These are phyloP conservation scores for Limnephilus rhombicus DNA, from an alignment of 2,888 invertebrate species.

Conservation along the genomic window DNA sequence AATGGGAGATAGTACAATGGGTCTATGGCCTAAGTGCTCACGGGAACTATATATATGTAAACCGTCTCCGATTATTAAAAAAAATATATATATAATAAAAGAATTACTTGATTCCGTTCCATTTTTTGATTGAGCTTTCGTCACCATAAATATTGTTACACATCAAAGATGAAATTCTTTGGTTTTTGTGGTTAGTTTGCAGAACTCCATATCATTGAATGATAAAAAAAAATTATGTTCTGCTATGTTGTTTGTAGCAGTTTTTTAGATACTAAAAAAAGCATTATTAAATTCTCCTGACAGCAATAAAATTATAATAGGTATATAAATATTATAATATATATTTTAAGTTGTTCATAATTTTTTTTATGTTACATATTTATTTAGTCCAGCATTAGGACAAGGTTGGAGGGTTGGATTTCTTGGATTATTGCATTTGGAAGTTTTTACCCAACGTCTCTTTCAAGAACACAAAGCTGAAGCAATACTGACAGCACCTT, in stretches of 20 bases:
- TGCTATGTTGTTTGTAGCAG: neutral
- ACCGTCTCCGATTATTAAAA: too few species aligned
- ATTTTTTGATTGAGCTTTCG: neutral
- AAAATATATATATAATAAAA: too few species aligned
- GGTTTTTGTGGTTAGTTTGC: neutral
- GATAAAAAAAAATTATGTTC: too few species aligned
- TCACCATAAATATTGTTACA: too few species aligned
- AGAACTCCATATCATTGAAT: neutral
- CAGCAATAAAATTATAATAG: neutral
- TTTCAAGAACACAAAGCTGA: constrained; percentile 91
- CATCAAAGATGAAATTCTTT: neutral
- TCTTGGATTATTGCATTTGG: constrained; percentile 90
- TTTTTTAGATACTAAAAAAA: neutral
- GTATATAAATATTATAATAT: neutral
- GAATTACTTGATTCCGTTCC: neutral
- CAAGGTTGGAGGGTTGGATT: constrained; percentile 94
- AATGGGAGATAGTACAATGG: too few species aligned
- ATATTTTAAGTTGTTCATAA: neutral
- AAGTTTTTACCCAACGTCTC: constrained; percentile 91
- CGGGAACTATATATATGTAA: too few species aligned
- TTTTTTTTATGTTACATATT: neutral
- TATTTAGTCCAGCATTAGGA: constrained; percentile 87
- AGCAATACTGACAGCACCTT: constrained; percentile 90
- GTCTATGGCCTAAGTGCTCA: too few species aligned
- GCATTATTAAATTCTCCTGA: neutral